Base-by-base conservation (phyloP, 1,140 invertebrate genomes). In the Heterodera schachtii region DNA sequence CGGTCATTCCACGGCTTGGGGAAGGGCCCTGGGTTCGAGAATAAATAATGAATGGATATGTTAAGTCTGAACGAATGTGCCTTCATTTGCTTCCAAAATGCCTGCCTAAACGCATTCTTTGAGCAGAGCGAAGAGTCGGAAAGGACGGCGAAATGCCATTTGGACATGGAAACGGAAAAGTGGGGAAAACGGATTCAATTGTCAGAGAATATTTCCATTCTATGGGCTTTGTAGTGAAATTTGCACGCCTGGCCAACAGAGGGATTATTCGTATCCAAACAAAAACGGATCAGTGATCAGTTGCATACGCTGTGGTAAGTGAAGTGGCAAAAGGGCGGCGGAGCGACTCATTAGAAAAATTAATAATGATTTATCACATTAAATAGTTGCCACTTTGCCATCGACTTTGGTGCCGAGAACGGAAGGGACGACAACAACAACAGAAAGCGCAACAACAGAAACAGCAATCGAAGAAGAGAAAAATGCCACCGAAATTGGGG, bases 61-160 rank as follows among this genome's bases (percentile, higher is more conserved):
- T 75, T 60, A 19, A 85, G 85, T 78, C 73, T 85, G 49, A 87
- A 84, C 75, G 85, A 86, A 70, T 85, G 84, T 75, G 84, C 84
- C 5, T 86, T 78, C 69, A 83, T 85, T 69, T 85, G 84, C 60
- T 85, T 85, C 69, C 84, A 85, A 75, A 85, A 85, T 60, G 81
- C 85, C 41, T 85, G 84, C 70, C 49, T 82, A 21, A 79, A 77
- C 43, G 84, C 85, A 31, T 74, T 85, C 52, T 85, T 71, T 70
- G 84, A 87, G 46, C 81, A 78, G 3, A 57, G 71, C 64, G 71
- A 49, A 52, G 7, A n/a, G 57, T 13, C 44, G 31, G 66, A 60
- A 13, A 60, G 74, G 2, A 47, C 67, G 70, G 70, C 80, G 8
- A 81, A 81, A 76, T 81, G 84, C 70, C 75, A 77, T 57, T 73